phyloP scores from a whole-genome alignment of 2,113 vertebrate genomes.

The Sphyrna mokarran region DNA sequence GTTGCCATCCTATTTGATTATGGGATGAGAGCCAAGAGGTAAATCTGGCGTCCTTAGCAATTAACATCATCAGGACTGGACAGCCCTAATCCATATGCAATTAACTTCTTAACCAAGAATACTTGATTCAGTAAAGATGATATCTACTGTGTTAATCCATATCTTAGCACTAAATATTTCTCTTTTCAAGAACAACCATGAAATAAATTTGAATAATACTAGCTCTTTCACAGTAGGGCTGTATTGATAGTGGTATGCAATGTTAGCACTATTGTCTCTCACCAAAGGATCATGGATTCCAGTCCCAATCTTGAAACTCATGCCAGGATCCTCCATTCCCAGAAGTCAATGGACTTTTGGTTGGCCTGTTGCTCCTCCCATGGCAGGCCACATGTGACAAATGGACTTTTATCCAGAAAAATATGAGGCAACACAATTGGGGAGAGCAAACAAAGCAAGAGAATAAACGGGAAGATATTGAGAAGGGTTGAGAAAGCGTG shows the following conservation, averaged over 20 bases:
- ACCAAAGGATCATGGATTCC: not conserved
- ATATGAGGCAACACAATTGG: no score
- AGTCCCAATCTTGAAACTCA: not conserved
- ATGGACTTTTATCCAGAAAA: no score
- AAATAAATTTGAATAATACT: not conserved
- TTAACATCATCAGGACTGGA: not conserved
- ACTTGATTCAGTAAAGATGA: not conserved
- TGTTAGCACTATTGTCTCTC: not conserved
- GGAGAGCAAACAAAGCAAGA: no score
- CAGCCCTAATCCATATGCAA: not conserved
- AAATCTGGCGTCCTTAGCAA: not conserved
- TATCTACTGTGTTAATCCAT: not conserved
- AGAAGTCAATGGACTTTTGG: no score
- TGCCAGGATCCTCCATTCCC: not conserved
- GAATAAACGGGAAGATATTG: no score
- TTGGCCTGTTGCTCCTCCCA: no score
- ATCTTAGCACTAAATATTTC: not conserved
- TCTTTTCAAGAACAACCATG: not conserved
- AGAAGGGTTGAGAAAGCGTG: no score
- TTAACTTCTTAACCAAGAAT: not conserved
- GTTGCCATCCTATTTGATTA: not conserved
- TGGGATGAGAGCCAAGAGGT: not conserved
- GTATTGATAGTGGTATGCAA: not conserved
- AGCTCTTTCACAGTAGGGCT: not conserved
- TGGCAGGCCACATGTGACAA: no score